Evolutionary conservation across 37 sponge, comb jelly and placozoan genomes (phyloP).

Genomic region (Mnemiopsis leidyi): DNA sequence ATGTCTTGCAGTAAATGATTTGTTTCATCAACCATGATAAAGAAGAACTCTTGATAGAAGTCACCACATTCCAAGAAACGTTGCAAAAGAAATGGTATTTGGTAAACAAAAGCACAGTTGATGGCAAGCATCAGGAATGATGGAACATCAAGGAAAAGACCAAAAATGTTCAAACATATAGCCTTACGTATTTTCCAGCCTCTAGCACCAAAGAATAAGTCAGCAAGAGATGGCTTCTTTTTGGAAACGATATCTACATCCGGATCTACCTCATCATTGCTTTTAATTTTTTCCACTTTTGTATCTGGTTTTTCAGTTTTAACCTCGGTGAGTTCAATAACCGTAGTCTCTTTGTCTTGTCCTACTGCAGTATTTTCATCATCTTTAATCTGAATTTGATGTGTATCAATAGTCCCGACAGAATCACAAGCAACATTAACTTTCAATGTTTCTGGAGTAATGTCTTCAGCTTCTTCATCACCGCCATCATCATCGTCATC

Average conservation of each 20-base stretch:
- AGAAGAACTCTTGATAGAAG: slow-evolving; percentile 60
- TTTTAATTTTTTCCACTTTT: neutral
- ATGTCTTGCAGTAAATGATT: slow-evolving; percentile 25
- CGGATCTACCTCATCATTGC: too few species aligned
- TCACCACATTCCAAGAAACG: slow-evolving; percentile 36
- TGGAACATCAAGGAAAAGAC: slow-evolving; percentile 17
- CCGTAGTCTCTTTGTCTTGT: neutral
- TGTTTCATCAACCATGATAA: slow-evolving; percentile 62
- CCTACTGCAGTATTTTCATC: neutral
- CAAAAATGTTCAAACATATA: neutral
- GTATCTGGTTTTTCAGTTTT: neutral
- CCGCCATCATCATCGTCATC: neutral
- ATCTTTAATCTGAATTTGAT: too few species aligned
- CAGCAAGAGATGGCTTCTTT: neutral
- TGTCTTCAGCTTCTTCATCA: slow-evolving; percentile 49
- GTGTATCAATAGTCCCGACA: neutral
- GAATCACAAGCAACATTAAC: neutral
- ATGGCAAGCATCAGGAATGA: neutral
- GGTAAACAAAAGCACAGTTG: slow-evolving; percentile 18
- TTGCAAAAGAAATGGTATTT: slow-evolving; percentile 47
- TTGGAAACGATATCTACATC: neutral
- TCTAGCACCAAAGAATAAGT: neutral
- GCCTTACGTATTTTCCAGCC: slow-evolving; percentile 59
- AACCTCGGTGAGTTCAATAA: neutral
- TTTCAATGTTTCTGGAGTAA: neutral